Evolutionary conservation across 2,888 invertebrate genomes (phyloP), one percentile per base, ranked within the genome.

Genomic region (Operophtera brumata): DNA sequence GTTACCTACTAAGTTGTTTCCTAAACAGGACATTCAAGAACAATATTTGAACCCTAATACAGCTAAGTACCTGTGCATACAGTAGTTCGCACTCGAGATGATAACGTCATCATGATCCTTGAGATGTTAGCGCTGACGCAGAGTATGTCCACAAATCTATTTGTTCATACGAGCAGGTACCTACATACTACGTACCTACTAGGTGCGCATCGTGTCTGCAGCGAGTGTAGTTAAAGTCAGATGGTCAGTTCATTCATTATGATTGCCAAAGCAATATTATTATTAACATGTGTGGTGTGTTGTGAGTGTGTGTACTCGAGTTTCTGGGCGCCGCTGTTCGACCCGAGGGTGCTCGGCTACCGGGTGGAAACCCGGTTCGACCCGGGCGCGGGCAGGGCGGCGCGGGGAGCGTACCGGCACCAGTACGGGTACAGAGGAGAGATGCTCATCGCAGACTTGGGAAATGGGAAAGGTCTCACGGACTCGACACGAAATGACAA

Each of bases 261-360:
- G 55, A 7, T 26, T 10, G 7, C 10, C 2, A 36, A 25, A 36
- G 7, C 20, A 35, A 11, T 42, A 20, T 9, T 55, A 11, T 3
- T 55, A 0, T 4, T 54, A 9, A 14, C 11, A 6, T 30, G 28
- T 12, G 1, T 56, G 0, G 42, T 49, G 32, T 47, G 0, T 5
- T 71, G 75, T 54, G 75, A 76, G 10, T 62, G 72, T 44, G 70
- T 67, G 2, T 81, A 78, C 62, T 89, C 88, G 0, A 84, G 84
- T 71, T 90, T 90, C 68, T 90, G 84, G 82, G 84, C 82, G 44
- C 87, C 89, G 7, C 59, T 89, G 30, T 81, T 75, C 34, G 77
- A 87, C 57, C 77, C 80, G 0, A 71, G 73, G 13, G 77, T 85
- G 43, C 63, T 89, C 6, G 80, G 82, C 55, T 89, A 87, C 49